Evolutionary conservation across 2,113 vertebrate genomes (phyloP).

Genomic region (Oreochromis aureus): DNA sequence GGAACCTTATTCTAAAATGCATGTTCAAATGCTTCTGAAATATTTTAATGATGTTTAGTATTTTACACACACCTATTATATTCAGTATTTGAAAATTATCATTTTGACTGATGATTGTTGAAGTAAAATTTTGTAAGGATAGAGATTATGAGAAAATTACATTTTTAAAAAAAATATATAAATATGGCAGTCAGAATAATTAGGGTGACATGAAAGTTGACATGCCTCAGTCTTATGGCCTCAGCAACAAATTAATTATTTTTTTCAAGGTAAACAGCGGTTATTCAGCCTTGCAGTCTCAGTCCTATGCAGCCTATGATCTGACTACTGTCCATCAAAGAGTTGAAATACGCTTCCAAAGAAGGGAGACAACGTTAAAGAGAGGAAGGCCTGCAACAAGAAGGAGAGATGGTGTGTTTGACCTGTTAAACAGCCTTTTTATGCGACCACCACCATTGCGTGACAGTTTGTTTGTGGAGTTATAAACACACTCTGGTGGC

Average conservation of each 20-base stretch:
- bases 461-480: slow-evolving; percentile 48
- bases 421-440: neutral
- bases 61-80: neutral
- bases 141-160: fast-evolving
- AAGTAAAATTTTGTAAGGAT: neutral
- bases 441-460: neutral
- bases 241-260: neutral
- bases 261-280: neutral
- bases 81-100: neutral
- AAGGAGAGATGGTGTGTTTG: neutral
- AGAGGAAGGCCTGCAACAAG: neutral
- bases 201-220: neutral
- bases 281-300: neutral
- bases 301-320: neutral
- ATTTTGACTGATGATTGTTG: neutral
- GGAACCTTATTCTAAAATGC: neutral
- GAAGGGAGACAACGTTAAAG: neutral
- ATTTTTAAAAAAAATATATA: neutral
- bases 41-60: neutral
- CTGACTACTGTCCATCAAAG: neutral
- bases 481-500: slow-evolving; percentile 35
- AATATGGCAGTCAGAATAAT: neutral
- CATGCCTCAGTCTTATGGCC: neutral
- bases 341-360: neutral
- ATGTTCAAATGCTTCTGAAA: fast-evolving